Evolutionary conservation across 2,888 invertebrate species (phyloP), one percentile per base, ranked within the genome.

Genomic region (Mesoligia furuncula): DNA sequence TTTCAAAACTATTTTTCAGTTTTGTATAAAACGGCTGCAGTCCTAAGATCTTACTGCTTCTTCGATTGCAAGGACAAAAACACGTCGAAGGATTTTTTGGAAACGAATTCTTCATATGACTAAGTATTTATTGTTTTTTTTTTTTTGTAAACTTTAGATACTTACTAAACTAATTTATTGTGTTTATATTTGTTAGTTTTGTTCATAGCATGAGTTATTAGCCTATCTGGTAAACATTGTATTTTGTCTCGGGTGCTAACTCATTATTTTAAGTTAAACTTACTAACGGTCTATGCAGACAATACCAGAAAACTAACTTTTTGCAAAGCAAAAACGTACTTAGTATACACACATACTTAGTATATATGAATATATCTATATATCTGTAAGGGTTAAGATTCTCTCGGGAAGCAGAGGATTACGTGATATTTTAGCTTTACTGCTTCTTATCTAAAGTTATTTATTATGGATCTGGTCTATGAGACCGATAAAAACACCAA

Each of bases 371-470:
- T 80, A 85, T 90, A 91, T 88, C 88, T 93, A 93, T 93, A 90
- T 93, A 92, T 93, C 91, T 93, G 83, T 94, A 91, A 89, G 85
- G 89, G 88, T 90, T 90, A 88, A 88, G 90, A 94, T 95, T 95
- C 95, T 96, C 95, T 93, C 89, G 81, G 80, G 79, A 88, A 87
- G 90, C 88, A 90, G 95, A 94, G 95, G 92, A 94, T 94, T 92
- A 90, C 90, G 96, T 96, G 96, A 96, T 96, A 96, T 95, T 94
- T 95, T 94, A 96, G 96, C 96, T 96, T 96, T 96, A 96, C 95
- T 92, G 96, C 96, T 95, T 95, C 93, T 92, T 92, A 91, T 88
- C 91, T 93, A 91, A 94, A 90, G 90, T 90, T 93, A 93, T 84
- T 88, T 92, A 91, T 91, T 85, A 89, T 88, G 87, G 91, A 90